These are phyloP conservation scores for Pararge aegeria DNA, from an alignment of 1,140 invertebrate species.

Conservation along the genomic window DNA sequence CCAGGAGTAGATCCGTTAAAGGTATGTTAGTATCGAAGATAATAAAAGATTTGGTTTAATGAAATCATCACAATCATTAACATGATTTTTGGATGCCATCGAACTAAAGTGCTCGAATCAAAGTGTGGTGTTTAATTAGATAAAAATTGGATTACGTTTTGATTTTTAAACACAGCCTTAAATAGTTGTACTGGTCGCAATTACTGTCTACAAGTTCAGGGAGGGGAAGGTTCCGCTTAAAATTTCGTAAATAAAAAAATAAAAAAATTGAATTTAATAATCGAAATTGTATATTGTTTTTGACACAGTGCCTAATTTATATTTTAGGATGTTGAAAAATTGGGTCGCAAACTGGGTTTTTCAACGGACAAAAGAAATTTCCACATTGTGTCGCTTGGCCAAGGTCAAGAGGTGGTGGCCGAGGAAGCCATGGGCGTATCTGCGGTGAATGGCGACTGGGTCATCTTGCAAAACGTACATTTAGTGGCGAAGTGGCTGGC, in stretches of 20 bases:
- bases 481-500: constrained; percentile 94
- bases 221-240: too few relatives aligned
- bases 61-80: background rate
- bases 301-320: too few relatives aligned
- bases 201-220: too few relatives aligned
- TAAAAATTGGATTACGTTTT: too few relatives aligned
- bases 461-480: constrained; percentile 95
- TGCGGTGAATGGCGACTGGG: constrained; percentile 92
- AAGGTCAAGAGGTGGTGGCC: constrained; percentile 96
- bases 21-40: constrained; percentile 31
- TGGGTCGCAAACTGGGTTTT: constrained; percentile 86
- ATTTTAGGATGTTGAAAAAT: constrained; percentile 69
- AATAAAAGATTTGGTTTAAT: background rate
- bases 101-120: too few relatives aligned
- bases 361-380: constrained; percentile 91
- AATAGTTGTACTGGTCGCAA: too few relatives aligned
- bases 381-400: constrained; percentile 96
- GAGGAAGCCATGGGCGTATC: constrained; percentile 92
- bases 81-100: too few relatives aligned
- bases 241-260: too few relatives aligned
- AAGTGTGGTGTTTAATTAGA: too few relatives aligned
- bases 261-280: too few relatives aligned
- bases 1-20: constrained; percentile 97
- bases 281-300: too few relatives aligned
- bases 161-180: too few relatives aligned